A percentile compares a stretch with the other conserved stretches of the same genome.
phyloP scores from a whole-genome alignment of 2,797 vertebrate species.

The Enteromius radiatus region DNA sequence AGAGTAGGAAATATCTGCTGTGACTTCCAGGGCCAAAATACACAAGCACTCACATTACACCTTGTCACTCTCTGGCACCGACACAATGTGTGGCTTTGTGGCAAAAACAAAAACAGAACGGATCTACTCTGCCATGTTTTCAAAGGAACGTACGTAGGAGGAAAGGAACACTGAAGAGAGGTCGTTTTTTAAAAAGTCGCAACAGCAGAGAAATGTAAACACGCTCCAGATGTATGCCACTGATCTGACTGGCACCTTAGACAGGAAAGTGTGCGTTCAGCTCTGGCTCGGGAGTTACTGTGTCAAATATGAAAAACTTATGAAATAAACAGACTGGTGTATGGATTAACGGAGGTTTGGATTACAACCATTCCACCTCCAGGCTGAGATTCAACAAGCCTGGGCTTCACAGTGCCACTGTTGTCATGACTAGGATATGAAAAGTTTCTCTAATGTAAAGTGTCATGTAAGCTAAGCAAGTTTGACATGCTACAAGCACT shows the following conservation, averaged over 20 bases:
- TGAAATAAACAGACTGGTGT: conserved; percentile 52
- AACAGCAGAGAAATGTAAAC: conserved; percentile 69
- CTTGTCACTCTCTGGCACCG: conserved; percentile 74
- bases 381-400: conserved; percentile 30
- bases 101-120: conserved; percentile 70
- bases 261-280: conserved; percentile 42
- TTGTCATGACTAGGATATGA: conserved; percentile 5
- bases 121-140: conserved; percentile 44
- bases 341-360: conserved; percentile 16
- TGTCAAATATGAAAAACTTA: conserved; percentile 61
- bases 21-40: conserved; percentile 71
- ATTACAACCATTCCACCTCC: conserved; percentile 21
- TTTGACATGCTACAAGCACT: not conserved
- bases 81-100: conserved; percentile 77
- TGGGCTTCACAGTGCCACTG: not conserved
- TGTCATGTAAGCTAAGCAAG: not conserved
- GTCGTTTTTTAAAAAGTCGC: conserved; percentile 62
- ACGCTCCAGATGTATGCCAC: conserved; percentile 66
- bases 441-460: conserved; percentile 8
- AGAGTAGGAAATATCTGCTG: conserved; percentile 63
- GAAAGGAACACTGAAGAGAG: conserved; percentile 57
- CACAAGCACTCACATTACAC: conserved; percentile 77
- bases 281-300: conserved; percentile 48
- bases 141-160: conserved; percentile 29
- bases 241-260: conserved; percentile 64